A percentile compares a stretch with the other conserved stretches of the same genome.
Evolutionary conservation across 2,113 vertebrate species (phyloP).

Genomic region (Ophiodon elongatus): DNA sequence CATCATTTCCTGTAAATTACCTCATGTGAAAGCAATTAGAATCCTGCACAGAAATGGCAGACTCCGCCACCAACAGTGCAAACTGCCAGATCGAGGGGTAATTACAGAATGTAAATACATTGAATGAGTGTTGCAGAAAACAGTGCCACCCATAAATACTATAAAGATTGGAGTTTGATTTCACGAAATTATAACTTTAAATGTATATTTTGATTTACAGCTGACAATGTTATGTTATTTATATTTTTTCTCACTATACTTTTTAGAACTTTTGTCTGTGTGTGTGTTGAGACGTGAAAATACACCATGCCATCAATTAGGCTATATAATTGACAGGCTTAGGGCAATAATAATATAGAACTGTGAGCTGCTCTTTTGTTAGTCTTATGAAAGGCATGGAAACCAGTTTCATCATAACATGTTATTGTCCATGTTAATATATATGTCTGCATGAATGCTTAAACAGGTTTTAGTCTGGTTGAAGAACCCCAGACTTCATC

Average conservation of each 20-base stretch:
- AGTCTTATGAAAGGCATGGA: not conserved
- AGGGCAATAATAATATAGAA: not conserved
- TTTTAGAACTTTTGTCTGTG: not conserved
- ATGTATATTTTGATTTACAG: not conserved
- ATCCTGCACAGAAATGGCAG: not conserved
- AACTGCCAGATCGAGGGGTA: not conserved
- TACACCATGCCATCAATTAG: not conserved
- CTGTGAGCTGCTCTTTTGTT: not conserved
- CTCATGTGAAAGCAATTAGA: not conserved
- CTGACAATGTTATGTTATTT: not conserved
- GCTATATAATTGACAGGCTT: not conserved
- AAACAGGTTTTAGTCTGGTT: not conserved
- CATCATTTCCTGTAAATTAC: not conserved
- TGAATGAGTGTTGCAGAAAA: not conserved
- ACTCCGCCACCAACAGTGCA: not conserved
- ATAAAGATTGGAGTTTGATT: not conserved
- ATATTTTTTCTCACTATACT: not conserved
- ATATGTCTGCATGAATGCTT: not conserved
- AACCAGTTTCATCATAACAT: not conserved
- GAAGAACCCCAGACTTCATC: not conserved
- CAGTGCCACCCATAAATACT: not conserved
- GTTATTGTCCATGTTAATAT: not conserved
- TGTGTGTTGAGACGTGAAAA: not conserved
- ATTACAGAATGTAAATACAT: not conserved
- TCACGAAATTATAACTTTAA: not conserved